phyloP scores from a whole-genome alignment of 2,888 invertebrate genomes.

The Trachelus stipa region DNA sequence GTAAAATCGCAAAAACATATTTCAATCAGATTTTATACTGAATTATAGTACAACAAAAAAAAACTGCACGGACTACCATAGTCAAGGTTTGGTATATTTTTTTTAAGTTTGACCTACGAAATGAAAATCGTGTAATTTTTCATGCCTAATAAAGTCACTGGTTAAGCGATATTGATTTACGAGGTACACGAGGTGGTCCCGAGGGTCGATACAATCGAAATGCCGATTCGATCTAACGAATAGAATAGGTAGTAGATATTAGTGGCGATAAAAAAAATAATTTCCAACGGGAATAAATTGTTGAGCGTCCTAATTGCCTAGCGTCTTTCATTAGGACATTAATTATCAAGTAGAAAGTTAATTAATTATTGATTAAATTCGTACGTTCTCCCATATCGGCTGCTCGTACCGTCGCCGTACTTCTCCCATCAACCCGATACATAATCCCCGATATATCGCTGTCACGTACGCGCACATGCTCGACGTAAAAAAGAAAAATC shows the following conservation, averaged over 20 bases:
- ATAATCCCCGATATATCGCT: neutral
- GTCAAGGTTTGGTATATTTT: no score
- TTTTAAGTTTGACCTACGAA: no score
- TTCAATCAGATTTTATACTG: neutral
- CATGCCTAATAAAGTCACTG: neutral
- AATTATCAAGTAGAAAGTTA: slow-evolving; percentile 2
- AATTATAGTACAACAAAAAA: neutral
- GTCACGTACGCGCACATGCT: neutral
- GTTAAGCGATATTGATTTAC: neutral
- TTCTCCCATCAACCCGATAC: neutral
- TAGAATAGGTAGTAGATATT: neutral
- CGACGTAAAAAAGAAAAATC: neutral
- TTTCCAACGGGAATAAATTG: neutral
- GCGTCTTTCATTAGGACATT: neutral
- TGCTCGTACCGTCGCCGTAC: neutral
- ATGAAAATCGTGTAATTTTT: neutral
- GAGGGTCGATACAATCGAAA: neutral
- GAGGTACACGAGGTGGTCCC: neutral
- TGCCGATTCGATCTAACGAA: neutral
- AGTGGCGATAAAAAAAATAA: neutral
- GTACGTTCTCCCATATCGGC: neutral
- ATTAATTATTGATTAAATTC: slow-evolving; percentile 5
- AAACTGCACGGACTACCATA: neutral
- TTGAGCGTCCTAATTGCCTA: neutral
- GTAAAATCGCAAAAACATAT: neutral